Evolutionary conservation across 2,888 invertebrate species (phyloP).

Genomic region (Opisthograptis luteolata): DNA sequence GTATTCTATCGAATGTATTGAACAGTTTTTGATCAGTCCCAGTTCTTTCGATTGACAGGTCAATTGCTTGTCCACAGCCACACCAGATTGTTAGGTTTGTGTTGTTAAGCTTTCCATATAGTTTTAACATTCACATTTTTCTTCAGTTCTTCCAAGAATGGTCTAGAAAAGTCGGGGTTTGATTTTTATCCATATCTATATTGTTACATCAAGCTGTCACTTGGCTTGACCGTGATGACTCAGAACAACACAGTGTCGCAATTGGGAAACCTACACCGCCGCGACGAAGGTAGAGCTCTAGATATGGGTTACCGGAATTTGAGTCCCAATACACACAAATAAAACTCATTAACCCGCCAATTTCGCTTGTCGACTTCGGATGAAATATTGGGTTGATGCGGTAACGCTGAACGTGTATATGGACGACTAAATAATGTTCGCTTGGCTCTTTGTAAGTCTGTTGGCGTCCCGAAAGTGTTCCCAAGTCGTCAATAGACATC

Average conservation of each 20-base stretch:
- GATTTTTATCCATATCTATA: no score
- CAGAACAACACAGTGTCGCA: conserved; percentile 34
- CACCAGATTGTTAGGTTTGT: no score
- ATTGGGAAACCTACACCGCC: conserved; percentile 39
- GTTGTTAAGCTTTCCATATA: no score
- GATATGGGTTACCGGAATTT: conserved; percentile 51
- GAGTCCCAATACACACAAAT: conserved; percentile 55
- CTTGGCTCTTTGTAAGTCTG: neutral
- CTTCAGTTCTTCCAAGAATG: no score
- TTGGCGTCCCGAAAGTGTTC: neutral
- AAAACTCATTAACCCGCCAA: conserved; percentile 62
- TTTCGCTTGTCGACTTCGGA: conserved; percentile 59
- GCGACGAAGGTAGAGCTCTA: conserved; percentile 33
- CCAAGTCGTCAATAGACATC: conserved; percentile 2
- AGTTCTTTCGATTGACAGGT: no score
- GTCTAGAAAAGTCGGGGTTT: no score
- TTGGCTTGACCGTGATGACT: conserved; percentile 17
- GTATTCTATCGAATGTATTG: no score
- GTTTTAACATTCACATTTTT: no score
- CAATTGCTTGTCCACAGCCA: no score
- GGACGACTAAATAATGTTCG: neutral
- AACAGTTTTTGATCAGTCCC: no score
- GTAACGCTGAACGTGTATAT: conserved; percentile 13
- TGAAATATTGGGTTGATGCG: conserved; percentile 26
- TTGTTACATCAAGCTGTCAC: conserved; percentile 1